These are phyloP conservation scores for Cataglyphis albicans DNA, from an alignment of 2,888 invertebrate species.

Conservation along the genomic window DNA sequence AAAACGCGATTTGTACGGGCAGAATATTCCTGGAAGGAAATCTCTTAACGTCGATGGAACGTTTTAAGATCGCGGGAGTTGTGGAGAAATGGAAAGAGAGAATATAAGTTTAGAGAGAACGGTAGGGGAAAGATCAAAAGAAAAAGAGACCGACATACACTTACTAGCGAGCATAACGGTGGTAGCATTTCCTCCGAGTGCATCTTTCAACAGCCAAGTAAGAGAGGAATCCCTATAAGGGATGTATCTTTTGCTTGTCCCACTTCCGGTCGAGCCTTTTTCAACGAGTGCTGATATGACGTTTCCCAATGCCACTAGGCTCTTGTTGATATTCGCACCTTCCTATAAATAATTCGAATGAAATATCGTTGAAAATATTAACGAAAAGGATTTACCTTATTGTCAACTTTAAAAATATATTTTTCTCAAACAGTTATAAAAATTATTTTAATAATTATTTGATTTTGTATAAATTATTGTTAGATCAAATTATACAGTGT, in stretches of 20 bases:
- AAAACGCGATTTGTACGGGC: conserved; percentile 34
- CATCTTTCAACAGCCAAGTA: conserved; percentile 93
- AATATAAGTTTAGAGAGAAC: background rate
- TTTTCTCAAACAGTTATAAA: background rate
- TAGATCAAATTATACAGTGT: background rate
- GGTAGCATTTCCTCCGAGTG: conserved; percentile 92
- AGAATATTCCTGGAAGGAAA: conserved; percentile 33
- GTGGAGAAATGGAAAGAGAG: background rate
- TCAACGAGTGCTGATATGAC: conserved; percentile 91
- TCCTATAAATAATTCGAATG: conserved; percentile 80
- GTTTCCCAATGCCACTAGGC: conserved; percentile 93
- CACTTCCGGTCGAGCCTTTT: conserved; percentile 80
- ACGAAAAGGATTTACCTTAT: background rate
- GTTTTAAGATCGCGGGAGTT: conserved; percentile 22
- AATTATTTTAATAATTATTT: background rate
- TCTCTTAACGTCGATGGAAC: conserved; percentile 36
- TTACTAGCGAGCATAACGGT: conserved; percentile 93
- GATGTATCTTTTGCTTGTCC: conserved; percentile 88
- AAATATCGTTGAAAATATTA: background rate
- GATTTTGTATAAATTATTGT: background rate
- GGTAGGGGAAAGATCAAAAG: conserved; percentile 56
- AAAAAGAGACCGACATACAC: conserved; percentile 61
- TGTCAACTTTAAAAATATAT: background rate
- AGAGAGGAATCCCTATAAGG: conserved; percentile 93
- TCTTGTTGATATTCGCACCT: conserved; percentile 92